Conservation (phyloP, 2,888 invertebrate genomes). For the Liopterus haemorrhoidalis region DNA sequence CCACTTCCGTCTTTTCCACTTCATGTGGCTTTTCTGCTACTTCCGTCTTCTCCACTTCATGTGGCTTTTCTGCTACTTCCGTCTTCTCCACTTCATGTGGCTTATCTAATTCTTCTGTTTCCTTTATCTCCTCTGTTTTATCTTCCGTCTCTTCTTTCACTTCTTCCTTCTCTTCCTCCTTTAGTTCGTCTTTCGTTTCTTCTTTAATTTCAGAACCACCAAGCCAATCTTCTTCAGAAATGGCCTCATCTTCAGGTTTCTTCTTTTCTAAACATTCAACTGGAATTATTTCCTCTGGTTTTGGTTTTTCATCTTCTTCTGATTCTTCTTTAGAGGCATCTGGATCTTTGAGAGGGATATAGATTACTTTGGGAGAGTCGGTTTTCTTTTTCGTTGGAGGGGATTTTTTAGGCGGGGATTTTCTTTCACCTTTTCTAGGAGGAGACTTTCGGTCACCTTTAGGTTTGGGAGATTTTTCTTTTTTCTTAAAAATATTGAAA, state of each 20-base stretch:
- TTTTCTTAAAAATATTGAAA: too few species aligned
- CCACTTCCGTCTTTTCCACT: constrained; percentile 1
- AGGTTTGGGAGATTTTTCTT: too few species aligned
- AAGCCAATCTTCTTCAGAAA: not conserved
- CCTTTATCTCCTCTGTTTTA: not conserved
- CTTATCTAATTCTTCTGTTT: not conserved
- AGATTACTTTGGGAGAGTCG: constrained; percentile 1
- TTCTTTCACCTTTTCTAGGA: too few species aligned
- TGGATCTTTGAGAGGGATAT: constrained; percentile 1
- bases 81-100: not conserved
- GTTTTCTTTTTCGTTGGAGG: too few species aligned
- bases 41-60: not conserved
- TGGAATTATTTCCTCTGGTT: not conserved
- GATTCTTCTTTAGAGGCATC: not conserved
- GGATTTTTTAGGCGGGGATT: not conserved
- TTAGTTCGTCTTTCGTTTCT: not conserved
- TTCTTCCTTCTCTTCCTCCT: not conserved
- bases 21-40: constrained; percentile 1
- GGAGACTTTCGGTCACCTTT: too few species aligned
- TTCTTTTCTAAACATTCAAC: constrained; percentile 2
- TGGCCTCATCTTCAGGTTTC: not conserved
- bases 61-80: not conserved
- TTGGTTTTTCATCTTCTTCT: constrained; percentile 1
- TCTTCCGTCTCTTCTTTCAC: not conserved
- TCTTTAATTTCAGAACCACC: not conserved